These are phyloP conservation scores for Orycteropus afer DNA, from an alignment of 2,113 vertebrate genomes.

Conservation along the genomic window DNA sequence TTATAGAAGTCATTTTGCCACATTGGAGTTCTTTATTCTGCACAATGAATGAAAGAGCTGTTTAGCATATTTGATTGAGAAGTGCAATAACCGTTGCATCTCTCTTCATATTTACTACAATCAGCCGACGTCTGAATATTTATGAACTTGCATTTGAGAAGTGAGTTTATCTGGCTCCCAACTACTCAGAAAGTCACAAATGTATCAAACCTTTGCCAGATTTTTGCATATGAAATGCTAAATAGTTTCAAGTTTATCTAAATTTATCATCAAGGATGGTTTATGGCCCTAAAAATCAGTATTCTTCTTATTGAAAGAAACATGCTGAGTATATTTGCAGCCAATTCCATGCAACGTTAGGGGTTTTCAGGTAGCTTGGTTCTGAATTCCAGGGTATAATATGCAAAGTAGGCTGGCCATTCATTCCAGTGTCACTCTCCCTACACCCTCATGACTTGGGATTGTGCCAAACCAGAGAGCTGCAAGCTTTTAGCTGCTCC, in stretches of 20 bases:
- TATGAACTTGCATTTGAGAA: constrained; percentile 70
- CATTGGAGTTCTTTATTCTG: constrained; percentile 62
- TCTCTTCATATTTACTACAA: constrained; percentile 77
- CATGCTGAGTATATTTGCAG: background rate
- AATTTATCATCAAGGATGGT: constrained; percentile 53
- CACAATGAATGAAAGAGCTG: constrained; percentile 75
- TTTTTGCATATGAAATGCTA: constrained; percentile 67
- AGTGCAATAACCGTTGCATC: constrained; percentile 66
- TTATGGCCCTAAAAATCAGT: constrained; percentile 40
- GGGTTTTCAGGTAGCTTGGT: background rate
- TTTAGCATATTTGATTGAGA: constrained; percentile 79
- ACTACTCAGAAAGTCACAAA: constrained; percentile 71
- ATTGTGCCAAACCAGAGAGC: background rate
- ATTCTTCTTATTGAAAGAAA: constrained; percentile 42
- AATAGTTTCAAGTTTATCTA: constrained; percentile 57
- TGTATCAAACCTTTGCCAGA: constrained; percentile 42
- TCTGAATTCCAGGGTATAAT: background rate
- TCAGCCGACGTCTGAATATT: constrained; percentile 67
- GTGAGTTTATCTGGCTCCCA: constrained; percentile 21
- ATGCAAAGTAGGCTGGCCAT: background rate
- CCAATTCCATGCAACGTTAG: background rate
- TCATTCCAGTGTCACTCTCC: background rate
- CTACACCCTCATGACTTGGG: background rate
- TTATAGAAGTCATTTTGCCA: constrained; percentile 70
- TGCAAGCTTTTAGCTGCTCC: background rate